These are phyloP conservation scores for Sesia bembeciformis DNA, from an alignment of 2,888 invertebrate species.

Conservation along the genomic window DNA sequence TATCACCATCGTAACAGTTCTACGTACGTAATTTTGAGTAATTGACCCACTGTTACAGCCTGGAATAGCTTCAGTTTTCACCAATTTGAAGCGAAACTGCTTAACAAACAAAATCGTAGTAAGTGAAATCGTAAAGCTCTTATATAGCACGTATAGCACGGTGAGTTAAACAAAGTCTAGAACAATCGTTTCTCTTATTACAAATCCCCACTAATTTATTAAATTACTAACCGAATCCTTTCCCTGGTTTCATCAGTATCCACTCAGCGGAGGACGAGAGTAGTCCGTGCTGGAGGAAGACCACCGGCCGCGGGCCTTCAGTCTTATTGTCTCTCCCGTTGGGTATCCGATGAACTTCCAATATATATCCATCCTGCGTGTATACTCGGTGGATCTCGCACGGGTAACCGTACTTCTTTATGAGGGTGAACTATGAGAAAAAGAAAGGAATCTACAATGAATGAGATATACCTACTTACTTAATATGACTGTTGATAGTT, in stretches of 20 bases:
- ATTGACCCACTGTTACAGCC: no score
- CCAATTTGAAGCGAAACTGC: no score
- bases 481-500: no score
- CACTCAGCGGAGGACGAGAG: conserved; percentile 85
- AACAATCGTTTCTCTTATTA: no score
- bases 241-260: conserved; percentile 80
- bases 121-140: no score
- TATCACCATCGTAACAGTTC: no score
- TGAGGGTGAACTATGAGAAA: conserved; percentile 39
- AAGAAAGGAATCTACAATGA: not conserved
- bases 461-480: not conserved
- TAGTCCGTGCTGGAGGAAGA: conserved; percentile 88
- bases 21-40: no score
- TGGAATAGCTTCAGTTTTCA: no score
- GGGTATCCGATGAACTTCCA: conserved; percentile 88
- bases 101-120: no score
- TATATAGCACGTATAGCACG: no score
- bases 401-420: conserved; percentile 77
- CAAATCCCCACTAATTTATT: no score
- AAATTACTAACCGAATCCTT: conserved; percentile 59
- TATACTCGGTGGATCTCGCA: conserved; percentile 81
- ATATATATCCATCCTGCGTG: conserved; percentile 87
- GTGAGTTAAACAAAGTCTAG: no score
- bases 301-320: conserved; percentile 51
- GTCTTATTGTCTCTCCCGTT: conserved; percentile 41